phyloP scores from a whole-genome alignment of 1,140 invertebrate species.

The Eriocheir sinensis region DNA sequence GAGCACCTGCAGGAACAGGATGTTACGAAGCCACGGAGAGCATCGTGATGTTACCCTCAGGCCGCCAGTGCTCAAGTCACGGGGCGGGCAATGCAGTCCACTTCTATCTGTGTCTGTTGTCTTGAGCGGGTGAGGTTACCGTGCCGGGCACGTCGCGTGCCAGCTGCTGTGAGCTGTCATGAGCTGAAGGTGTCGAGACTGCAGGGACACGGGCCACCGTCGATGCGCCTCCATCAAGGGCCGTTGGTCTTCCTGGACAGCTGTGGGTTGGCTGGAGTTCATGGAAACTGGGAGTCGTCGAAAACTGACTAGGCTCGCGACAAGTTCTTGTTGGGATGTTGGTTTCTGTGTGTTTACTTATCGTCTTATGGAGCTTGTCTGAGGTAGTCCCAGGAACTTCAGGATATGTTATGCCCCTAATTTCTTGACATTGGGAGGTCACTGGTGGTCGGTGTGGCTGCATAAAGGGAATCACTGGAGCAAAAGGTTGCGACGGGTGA shows the following conservation, averaged over 20 bases:
- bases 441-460: not conserved
- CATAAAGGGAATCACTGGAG: not conserved
- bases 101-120: not conserved
- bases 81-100: not conserved
- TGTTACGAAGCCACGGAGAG: not conserved
- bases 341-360: not conserved
- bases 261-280: not conserved
- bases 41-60: too few species aligned
- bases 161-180: not conserved
- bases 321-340: not conserved
- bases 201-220: not conserved
- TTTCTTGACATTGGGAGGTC: not conserved
- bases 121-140: not conserved
- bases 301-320: not conserved
- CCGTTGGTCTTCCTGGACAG: not conserved
- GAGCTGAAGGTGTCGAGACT: not conserved
- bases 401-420: not conserved
- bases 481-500: not conserved
- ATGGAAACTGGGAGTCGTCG: not conserved
- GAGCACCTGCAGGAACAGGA: not conserved
- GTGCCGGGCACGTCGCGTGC: not conserved
- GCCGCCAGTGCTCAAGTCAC: not conserved
- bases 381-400: not conserved
- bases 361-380: not conserved
- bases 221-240: not conserved